These are phyloP conservation scores for Lochmaea crataegi DNA, from an alignment of 2,888 invertebrate genomes.

Conservation along the genomic window DNA sequence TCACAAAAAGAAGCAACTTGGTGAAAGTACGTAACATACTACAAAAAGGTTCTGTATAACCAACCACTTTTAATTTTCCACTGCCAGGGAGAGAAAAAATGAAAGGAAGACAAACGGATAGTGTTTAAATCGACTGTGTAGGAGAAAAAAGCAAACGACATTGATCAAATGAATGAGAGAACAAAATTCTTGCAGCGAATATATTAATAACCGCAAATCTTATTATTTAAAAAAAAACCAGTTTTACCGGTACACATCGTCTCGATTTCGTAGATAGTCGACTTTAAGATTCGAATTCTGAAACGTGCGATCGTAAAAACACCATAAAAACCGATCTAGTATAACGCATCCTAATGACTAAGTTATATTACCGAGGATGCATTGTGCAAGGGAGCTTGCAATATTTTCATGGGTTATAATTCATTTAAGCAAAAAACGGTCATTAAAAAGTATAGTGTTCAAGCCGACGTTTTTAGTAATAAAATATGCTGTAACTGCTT, in stretches of 20 bases:
- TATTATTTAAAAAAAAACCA: not conserved
- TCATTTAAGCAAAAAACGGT: slow-evolving; percentile 41
- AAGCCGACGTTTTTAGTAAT: slow-evolving; percentile 39
- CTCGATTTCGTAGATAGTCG: slow-evolving; percentile 52
- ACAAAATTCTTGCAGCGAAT: not conserved
- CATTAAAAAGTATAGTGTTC: slow-evolving; percentile 44
- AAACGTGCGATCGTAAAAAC: slow-evolving; percentile 58
- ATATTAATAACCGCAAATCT: not conserved
- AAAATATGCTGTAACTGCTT: slow-evolving; percentile 40
- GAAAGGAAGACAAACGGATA: too few relatives aligned
- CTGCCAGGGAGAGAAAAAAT: too few relatives aligned
- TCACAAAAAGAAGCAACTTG: too few relatives aligned
- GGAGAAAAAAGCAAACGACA: too few relatives aligned
- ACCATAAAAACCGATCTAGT: slow-evolving; percentile 60
- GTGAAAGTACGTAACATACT: too few relatives aligned
- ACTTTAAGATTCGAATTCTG: slow-evolving; percentile 51
- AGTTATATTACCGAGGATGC: slow-evolving; percentile 57
- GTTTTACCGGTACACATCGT: slow-evolving; percentile 46
- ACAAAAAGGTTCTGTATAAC: too few relatives aligned
- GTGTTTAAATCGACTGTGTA: too few relatives aligned
- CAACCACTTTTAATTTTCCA: too few relatives aligned
- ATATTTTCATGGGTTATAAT: slow-evolving; percentile 52
- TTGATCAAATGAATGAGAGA: too few relatives aligned
- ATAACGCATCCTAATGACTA: slow-evolving; percentile 59
- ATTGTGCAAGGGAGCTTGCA: slow-evolving; percentile 53